Evolutionary conservation across 2,113 vertebrate genomes (phyloP).

Genomic region (Tenebrosternarchus preto): DNA sequence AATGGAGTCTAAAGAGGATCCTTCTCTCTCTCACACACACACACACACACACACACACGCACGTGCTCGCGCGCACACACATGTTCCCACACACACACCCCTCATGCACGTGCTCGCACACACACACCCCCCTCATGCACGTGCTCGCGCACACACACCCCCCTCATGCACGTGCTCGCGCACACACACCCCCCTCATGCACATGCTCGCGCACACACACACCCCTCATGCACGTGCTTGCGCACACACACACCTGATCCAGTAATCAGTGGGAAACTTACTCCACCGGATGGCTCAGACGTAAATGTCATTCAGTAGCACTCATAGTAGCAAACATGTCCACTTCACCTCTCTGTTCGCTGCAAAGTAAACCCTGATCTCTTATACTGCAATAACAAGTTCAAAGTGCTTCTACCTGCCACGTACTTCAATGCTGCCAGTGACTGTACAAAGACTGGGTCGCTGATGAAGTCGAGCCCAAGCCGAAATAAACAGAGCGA

Average conservation of each 20-base stretch:
- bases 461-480: no score
- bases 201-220: neutral
- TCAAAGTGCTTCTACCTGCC: neutral
- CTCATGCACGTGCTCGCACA: neutral
- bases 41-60: neutral
- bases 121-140: neutral
- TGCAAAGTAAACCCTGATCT: neutral
- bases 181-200: neutral
- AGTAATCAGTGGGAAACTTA: neutral
- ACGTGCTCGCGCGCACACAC: neutral
- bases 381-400: neutral
- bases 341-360: conserved; percentile 9
- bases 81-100: neutral
- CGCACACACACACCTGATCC: conserved; percentile 22
- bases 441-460: no score
- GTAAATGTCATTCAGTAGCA: conserved; percentile 20
- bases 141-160: neutral
- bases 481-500: no score
- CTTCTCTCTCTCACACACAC: neutral
- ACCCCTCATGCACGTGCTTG: no score
- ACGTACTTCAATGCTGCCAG: no score
- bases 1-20: conserved; percentile 42
- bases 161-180: neutral
- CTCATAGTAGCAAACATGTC: conserved; percentile 8
- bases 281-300: conserved; percentile 1